Percentiles rank a stretch among this genome's conserved stretches.
phyloP scores from a whole-genome alignment of 2,797 vertebrate genomes.

The Stomatorhinus walkeri region DNA sequence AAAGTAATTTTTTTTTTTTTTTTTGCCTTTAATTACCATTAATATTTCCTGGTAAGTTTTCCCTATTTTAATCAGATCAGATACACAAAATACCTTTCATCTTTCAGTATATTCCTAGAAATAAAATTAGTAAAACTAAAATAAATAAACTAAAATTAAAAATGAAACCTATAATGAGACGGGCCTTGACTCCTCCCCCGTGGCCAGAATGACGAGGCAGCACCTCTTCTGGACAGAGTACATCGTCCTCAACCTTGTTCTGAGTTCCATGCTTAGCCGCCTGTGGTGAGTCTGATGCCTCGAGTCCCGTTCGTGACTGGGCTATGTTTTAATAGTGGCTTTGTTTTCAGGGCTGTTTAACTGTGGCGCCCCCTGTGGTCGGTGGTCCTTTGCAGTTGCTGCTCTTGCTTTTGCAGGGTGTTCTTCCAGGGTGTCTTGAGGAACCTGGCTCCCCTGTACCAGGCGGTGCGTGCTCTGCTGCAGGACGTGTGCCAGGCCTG shows the following conservation, averaged over 20 bases:
- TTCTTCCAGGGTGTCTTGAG: slow-evolving; percentile 54
- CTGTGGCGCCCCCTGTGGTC: background rate
- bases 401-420: slow-evolving; percentile 47
- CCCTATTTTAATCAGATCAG: background rate
- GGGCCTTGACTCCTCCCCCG: slow-evolving; percentile 22
- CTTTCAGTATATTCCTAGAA: background rate
- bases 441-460: slow-evolving; percentile 49
- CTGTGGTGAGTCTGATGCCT: slow-evolving; percentile 54
- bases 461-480: slow-evolving; percentile 41
- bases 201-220: slow-evolving; percentile 49
- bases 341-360: background rate
- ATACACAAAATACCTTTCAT: background rate
- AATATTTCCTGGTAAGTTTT: background rate
- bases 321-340: background rate
- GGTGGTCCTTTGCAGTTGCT: background rate
- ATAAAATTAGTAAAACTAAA: background rate
- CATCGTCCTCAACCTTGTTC: slow-evolving; percentile 55
- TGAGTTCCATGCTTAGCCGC: slow-evolving; percentile 61
- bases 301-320: background rate
- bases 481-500: slow-evolving; percentile 36
- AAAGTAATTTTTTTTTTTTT: background rate
- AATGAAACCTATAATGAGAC: background rate
- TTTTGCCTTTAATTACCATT: background rate
- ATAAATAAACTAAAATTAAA: background rate
- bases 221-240: slow-evolving; percentile 57